Evolutionary conservation across 1,140 invertebrate genomes (phyloP), one percentile per base, ranked within the genome.

Genomic region (Chlorops oryzae): DNA sequence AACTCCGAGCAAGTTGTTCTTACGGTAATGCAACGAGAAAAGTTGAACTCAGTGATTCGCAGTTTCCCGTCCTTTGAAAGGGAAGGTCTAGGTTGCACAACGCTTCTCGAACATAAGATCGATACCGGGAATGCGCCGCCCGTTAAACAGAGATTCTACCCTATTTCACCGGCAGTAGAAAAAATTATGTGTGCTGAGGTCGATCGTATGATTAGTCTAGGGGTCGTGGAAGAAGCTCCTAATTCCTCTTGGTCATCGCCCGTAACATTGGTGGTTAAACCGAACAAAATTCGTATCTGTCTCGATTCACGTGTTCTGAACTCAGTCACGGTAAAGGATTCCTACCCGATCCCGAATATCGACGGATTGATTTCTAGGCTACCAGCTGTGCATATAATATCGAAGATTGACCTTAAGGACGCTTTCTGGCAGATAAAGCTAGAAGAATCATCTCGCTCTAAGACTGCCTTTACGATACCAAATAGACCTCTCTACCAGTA

Each of bases 401-500:
- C 35, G 18, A 38, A 18, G 6, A 6, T 70, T 0, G 63, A 63
- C 49, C 25, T 65, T 3, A 57, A 55, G 21, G 42, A 49, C 12
- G 59, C 50, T 5, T 62, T n/a, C n/a, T n/a, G n/a, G n/a, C n/a
- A n/a, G n/a, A n/a, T n/a, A n/a, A n/a, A n/a, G n/a, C n/a, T n/a
- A n/a, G n/a, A n/a, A n/a, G n/a, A n/a, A n/a, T n/a, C n/a, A n/a
- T n/a, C n/a, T n/a, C n/a, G n/a, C n/a, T n/a, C n/a, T n/a, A n/a
- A n/a, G n/a, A n/a, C n/a, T n/a, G n/a, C n/a, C n/a, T n/a, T n/a
- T n/a, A n/a, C 61, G 47, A 57, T 64, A 17, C 47, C 37, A 6
- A 62, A 62, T 18, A 60, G 62, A 47, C 68, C 66, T 6, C 49
- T 70, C 10, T 74, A 57, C 47, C 59, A 64, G 23, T 77, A 73